phyloP scores from a whole-genome alignment of 2,113 vertebrate genomes.

The Dendrocopos noguchii region DNA sequence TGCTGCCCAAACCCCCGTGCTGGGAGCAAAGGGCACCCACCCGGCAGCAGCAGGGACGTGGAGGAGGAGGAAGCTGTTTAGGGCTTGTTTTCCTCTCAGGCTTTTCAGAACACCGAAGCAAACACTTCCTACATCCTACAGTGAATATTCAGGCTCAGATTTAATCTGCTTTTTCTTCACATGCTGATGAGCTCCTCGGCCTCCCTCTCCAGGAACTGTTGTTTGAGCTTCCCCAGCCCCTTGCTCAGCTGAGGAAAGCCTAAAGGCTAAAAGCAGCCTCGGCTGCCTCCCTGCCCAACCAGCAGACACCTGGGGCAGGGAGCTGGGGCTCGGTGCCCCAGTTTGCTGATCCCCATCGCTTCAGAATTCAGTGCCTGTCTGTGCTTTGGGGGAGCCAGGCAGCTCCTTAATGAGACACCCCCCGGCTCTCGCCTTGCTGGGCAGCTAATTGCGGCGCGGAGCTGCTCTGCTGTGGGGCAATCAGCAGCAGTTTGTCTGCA shows the following conservation, averaged over 20 bases:
- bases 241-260: not conserved
- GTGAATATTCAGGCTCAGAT: conserved; percentile 4
- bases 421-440: not conserved
- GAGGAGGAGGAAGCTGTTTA: not conserved
- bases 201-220: not conserved
- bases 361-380: fast-evolving
- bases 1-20: fast-evolving
- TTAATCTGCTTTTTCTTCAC: conserved; percentile 32
- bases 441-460: conserved; percentile 36
- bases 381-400: not conserved
- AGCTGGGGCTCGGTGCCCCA: not conserved
- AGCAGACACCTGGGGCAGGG: fast-evolving
- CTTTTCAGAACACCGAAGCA: not conserved
- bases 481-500: conserved; percentile 15
- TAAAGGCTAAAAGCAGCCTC: not conserved
- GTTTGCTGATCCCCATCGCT: fast-evolving
- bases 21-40: not conserved
- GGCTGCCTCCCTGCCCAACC: not conserved
- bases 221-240: not conserved
- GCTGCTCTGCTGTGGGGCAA: not conserved
- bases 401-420: not conserved
- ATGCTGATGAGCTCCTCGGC: conserved; percentile 5
- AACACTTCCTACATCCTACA: not conserved
- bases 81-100: not conserved
- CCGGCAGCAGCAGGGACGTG: not conserved